A percentile compares a stretch with the other conserved stretches of the same genome.
phyloP scores from a whole-genome alignment of 2,888 invertebrate genomes.

The Thumatha senex region DNA sequence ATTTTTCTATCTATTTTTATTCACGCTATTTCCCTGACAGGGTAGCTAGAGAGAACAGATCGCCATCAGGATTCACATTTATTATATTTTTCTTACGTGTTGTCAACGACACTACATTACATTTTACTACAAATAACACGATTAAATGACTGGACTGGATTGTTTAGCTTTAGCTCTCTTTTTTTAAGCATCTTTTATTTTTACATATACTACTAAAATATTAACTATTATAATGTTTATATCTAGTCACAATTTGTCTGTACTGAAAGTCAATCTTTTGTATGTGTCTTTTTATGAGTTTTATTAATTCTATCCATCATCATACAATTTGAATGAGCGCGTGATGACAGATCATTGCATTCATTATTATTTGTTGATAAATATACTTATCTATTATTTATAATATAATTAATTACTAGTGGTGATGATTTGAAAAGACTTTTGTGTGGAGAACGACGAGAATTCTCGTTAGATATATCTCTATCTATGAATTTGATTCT shows the following conservation, averaged over 20 bases:
- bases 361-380: conserved; percentile 48
- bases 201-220: conserved; percentile 37
- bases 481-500: conserved; percentile 3
- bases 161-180: too few species aligned
- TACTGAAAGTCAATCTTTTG: conserved; percentile 45
- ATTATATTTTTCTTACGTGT: too few species aligned
- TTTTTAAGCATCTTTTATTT: conserved; percentile 3
- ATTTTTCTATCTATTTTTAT: too few species aligned
- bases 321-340: conserved; percentile 27
- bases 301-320: conserved; percentile 64
- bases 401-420: conserved; percentile 15
- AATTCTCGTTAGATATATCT: neutral
- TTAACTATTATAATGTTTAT: conserved; percentile 48
- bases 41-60: too few species aligned
- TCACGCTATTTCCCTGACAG: too few species aligned
- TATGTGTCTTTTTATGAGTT: conserved; percentile 52
- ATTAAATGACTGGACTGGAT: too few species aligned
- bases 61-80: too few species aligned
- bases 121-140: too few species aligned
- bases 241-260: conserved; percentile 59
- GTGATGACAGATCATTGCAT: conserved; percentile 51
- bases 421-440: conserved; percentile 15
- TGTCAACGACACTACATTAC: too few species aligned
- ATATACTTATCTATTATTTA: conserved; percentile 34
- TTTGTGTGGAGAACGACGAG: conserved; percentile 12